Conservation (phyloP, 2,797 vertebrate species). For the Protonibea diacanthus region DNA sequence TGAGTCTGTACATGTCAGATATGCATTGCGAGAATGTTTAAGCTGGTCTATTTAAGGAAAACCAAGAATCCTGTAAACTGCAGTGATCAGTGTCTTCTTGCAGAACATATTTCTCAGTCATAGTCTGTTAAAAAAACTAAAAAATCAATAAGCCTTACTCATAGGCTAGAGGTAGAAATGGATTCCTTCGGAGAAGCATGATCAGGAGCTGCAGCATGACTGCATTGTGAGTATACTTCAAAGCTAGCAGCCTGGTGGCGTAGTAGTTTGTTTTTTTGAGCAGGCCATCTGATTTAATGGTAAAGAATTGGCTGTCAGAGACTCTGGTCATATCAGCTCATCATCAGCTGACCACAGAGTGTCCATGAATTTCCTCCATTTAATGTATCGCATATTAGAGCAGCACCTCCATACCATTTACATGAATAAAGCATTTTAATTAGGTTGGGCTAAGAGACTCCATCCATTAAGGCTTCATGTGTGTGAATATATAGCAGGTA, state of each 20-base stretch:
- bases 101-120: conserved; percentile 1
- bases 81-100: not conserved
- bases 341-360: conserved; percentile 3
- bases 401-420: conserved; percentile 17
- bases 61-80: conserved; percentile 3
- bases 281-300: conserved; percentile 16
- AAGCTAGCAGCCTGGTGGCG: not conserved
- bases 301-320: conserved; percentile 10
- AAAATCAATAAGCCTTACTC: not conserved
- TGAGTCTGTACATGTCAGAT: not conserved
- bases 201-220: not conserved
- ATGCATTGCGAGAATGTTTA: not conserved
- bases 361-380: not conserved
- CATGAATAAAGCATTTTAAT: conserved; percentile 68
- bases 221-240: conserved; percentile 12
- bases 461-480: conserved; percentile 65
- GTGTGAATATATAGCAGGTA: conserved; percentile 10
- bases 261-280: not conserved
- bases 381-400: conserved; percentile 8
- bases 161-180: not conserved
- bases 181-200: not conserved
- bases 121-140: not conserved
- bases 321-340: conserved; percentile 16
- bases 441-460: conserved; percentile 62
- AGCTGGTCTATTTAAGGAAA: not conserved